Conservation (phyloP, 2,113 vertebrate genomes). For the Sakesphorus luctuosus region DNA sequence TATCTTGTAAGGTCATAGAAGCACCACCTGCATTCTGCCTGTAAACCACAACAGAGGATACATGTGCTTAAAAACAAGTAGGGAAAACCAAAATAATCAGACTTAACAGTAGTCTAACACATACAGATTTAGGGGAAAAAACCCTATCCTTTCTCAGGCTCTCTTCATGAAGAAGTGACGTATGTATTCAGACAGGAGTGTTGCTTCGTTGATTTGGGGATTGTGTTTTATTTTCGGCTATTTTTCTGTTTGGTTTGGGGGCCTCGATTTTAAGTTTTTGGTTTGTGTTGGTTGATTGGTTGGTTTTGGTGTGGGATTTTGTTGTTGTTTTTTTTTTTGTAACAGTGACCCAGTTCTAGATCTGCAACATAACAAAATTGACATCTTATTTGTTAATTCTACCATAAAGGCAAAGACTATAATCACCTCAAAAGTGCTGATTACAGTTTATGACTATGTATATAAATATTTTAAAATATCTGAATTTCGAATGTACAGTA, state of each 20-base stretch:
- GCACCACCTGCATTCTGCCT: background rate
- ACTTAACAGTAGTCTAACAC: background rate
- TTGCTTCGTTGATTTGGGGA: background rate
- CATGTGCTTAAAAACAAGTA: background rate
- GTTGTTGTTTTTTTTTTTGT: accelerated
- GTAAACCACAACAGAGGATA: background rate
- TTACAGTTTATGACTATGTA: background rate
- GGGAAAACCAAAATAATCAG: background rate
- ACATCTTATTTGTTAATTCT: background rate
- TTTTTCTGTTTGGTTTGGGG: background rate
- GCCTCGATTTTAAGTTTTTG: background rate
- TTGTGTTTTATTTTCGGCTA: background rate
- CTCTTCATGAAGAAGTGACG: background rate
- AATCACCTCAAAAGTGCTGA: background rate
- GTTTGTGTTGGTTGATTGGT: too few relatives aligned
- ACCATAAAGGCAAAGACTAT: background rate
- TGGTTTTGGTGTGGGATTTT: background rate
- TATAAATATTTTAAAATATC: background rate
- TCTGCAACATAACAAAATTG: background rate
- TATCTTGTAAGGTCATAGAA: background rate
- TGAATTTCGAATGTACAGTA: background rate
- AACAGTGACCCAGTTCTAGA: background rate
- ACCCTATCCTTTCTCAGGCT: background rate
- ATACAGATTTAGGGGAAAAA: background rate
- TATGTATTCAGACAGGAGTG: background rate